Conservation (phyloP, 2,888 invertebrate genomes). For the Aporophyla nigra region DNA sequence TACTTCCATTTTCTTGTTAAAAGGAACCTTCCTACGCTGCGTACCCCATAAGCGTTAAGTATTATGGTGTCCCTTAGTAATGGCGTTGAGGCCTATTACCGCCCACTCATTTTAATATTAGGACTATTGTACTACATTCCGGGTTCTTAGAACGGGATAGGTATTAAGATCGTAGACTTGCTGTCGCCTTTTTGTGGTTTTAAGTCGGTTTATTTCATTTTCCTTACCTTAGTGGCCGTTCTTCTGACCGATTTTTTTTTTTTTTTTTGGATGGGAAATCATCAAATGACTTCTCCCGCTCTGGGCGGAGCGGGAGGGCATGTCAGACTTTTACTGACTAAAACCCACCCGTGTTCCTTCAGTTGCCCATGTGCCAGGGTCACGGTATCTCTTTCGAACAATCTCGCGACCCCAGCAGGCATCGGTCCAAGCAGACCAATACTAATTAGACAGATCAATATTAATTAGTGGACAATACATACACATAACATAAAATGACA, state of each 20-base stretch:
- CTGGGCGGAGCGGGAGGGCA: too few species aligned
- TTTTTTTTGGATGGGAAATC: too few species aligned
- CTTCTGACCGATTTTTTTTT: too few species aligned
- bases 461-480: neutral
- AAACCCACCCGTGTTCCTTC: too few species aligned
- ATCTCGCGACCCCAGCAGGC: too few species aligned
- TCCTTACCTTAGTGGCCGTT: neutral
- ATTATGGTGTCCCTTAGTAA: slow-evolving; percentile 40
- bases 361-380: too few species aligned
- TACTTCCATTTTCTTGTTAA: slow-evolving; percentile 38
- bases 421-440: too few species aligned
- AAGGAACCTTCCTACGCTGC: slow-evolving; percentile 26
- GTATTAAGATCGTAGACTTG: slow-evolving; percentile 9
- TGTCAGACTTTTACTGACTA: too few species aligned
- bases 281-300: too few species aligned
- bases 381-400: too few species aligned
- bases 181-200: slow-evolving; percentile 5
- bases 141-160: slow-evolving; percentile 11
- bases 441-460: too few species aligned
- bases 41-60: slow-evolving; percentile 38
- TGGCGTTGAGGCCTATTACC: slow-evolving; percentile 37
- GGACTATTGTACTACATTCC: slow-evolving; percentile 46
- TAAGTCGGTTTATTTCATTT: neutral
- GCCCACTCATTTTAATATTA: slow-evolving; percentile 52
- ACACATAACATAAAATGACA: neutral